Conservation (phyloP, 2,888 invertebrate species). For the Eupeodes latifasciatus region DNA sequence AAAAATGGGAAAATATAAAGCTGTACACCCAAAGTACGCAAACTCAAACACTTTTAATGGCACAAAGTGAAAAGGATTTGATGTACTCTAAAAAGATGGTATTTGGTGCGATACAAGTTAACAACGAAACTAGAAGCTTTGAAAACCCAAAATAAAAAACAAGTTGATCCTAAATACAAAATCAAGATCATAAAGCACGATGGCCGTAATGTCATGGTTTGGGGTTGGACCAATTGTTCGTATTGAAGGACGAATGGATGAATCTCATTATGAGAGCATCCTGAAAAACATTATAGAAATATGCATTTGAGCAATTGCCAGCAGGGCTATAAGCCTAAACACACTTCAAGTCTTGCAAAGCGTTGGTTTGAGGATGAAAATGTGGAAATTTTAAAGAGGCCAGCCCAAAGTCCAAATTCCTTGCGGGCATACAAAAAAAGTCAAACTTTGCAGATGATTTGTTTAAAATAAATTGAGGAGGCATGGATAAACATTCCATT, state of each 20-base stretch:
- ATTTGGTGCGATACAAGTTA: no score
- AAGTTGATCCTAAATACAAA: background rate
- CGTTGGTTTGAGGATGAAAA: background rate
- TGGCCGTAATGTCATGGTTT: background rate
- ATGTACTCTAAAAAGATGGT: no score
- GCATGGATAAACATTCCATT: background rate
- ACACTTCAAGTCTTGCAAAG: background rate
- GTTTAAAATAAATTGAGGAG: background rate
- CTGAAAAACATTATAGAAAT: background rate
- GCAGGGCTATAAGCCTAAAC: background rate
- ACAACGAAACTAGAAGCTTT: no score
- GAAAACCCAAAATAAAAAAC: background rate
- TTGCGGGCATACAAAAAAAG: background rate
- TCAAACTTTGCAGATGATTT: conserved; percentile 1
- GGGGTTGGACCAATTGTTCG: background rate
- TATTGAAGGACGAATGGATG: background rate
- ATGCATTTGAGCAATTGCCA: background rate
- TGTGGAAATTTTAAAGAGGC: background rate
- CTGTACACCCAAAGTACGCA: no score
- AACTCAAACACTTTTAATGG: no score
- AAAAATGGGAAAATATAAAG: no score
- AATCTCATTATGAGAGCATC: background rate
- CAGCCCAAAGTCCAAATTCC: background rate
- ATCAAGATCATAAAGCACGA: background rate
- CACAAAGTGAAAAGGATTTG: no score